Percentiles rank a stretch among this genome's conserved stretches.
These are phyloP conservation scores for Dicycla oo DNA, from an alignment of 2,888 invertebrate species.

Conservation along the genomic window DNA sequence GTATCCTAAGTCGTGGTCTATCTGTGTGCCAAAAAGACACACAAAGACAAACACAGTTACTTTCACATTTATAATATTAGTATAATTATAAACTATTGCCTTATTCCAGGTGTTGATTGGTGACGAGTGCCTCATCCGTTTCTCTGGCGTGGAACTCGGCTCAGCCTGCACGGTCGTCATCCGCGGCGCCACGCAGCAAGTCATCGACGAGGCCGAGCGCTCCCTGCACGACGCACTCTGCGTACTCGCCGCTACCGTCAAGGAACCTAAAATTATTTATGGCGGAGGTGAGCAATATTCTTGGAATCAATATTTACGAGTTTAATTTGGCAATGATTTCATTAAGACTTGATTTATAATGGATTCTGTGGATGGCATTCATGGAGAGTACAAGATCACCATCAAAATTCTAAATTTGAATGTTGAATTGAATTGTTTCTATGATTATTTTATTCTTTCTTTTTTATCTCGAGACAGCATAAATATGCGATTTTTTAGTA, in stretches of 20 bases:
- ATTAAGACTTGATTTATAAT: neutral
- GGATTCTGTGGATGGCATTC: neutral
- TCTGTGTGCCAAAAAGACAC: neutral
- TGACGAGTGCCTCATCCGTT: constrained; percentile 98
- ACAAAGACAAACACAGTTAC: neutral
- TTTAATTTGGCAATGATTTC: neutral
- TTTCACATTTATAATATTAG: neutral
- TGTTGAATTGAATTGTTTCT: neutral
- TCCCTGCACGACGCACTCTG: constrained; percentile 99
- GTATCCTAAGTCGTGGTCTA: neutral
- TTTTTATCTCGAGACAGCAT: too few species aligned
- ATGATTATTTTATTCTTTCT: neutral
- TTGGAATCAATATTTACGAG: neutral
- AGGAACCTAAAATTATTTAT: constrained; percentile 97
- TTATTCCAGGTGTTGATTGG: constrained; percentile 96
- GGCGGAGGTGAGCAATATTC: constrained; percentile 93
- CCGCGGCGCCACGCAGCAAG: constrained; percentile 99
- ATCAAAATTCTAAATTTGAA: neutral
- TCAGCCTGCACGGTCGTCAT: constrained; percentile 99
- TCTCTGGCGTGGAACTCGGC: constrained; percentile 98
- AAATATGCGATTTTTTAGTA: neutral
- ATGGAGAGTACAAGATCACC: neutral
- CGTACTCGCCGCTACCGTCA: constrained; percentile 98
- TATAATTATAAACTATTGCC: neutral
- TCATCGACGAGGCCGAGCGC: constrained; percentile 99